Conservation (phyloP, 2,888 invertebrate species). For the Adineta ricciae region DNA sequence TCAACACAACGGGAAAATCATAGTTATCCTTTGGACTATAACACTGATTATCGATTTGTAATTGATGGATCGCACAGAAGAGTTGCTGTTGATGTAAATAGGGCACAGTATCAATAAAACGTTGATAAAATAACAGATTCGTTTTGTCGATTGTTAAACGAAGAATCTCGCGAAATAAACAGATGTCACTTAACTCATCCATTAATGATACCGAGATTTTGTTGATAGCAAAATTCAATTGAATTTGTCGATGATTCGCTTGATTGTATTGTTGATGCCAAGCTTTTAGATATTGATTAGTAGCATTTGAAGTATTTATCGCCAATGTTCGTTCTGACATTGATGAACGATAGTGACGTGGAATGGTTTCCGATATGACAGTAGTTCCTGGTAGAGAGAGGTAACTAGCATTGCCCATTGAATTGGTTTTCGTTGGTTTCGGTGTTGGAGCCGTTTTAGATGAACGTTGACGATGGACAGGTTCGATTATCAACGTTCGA, state of each 20-base stretch:
- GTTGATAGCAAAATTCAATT: background rate
- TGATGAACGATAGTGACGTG: background rate
- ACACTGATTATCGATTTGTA: slow-evolving; percentile 76
- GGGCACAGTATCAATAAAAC: background rate
- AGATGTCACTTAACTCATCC: background rate
- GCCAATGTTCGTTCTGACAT: background rate
- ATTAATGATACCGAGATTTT: background rate
- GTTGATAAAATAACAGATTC: background rate
- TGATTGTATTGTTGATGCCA: background rate
- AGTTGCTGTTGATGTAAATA: slow-evolving; percentile 25
- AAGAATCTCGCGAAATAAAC: slow-evolving; percentile 21
- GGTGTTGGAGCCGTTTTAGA: background rate
- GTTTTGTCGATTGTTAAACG: slow-evolving; percentile 26
- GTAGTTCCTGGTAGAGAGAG: background rate
- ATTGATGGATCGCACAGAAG: slow-evolving; percentile 48
- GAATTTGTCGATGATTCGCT: background rate
- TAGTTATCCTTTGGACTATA: slow-evolving; percentile 62
- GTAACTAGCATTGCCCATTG: background rate
- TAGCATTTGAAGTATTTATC: background rate
- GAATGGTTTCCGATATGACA: background rate
- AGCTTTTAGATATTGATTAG: background rate
- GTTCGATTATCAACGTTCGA: background rate
- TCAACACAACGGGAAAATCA: slow-evolving; percentile 76
- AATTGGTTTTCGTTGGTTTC: background rate
- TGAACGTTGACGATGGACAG: slow-evolving; percentile 7